Conservation (phyloP, 2,888 invertebrate species). For the Campoplex nolae region DNA sequence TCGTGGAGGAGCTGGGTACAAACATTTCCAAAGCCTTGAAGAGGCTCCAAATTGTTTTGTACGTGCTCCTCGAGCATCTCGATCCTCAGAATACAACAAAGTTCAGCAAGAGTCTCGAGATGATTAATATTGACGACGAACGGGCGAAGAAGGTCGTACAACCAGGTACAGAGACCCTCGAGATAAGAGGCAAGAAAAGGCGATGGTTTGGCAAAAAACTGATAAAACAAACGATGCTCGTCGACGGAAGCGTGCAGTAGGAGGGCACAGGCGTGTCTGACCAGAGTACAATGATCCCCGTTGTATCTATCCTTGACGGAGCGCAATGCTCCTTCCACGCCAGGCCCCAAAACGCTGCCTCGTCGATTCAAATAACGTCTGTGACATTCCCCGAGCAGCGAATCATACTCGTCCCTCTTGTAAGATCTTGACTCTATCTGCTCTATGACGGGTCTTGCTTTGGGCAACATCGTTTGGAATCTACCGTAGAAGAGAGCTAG, state of each 20-base stretch:
- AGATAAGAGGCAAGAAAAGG: constrained; percentile 91
- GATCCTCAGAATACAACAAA: constrained; percentile 95
- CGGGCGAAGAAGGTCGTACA: constrained; percentile 97
- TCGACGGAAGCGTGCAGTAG: constrained; percentile 97
- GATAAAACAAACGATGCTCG: constrained; percentile 95
- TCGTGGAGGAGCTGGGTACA: constrained; percentile 95
- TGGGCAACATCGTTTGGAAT: constrained; percentile 96
- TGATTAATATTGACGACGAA: constrained; percentile 98
- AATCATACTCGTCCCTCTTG: constrained; percentile 91
- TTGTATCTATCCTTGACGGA: constrained; percentile 86
- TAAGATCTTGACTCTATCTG: constrained; percentile 92
- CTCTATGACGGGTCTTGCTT: constrained; percentile 92
- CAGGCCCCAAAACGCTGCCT: constrained; percentile 86
- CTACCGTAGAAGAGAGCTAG: constrained; percentile 97
- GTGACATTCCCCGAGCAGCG: constrained; percentile 92
- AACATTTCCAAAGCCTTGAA: constrained; percentile 91
- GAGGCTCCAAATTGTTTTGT: constrained; percentile 90
- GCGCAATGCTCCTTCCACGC: constrained; percentile 84
- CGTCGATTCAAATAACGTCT: constrained; percentile 93
- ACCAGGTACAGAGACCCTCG: constrained; percentile 92
- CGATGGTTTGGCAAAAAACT: constrained; percentile 93
- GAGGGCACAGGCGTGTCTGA: constrained; percentile 95
- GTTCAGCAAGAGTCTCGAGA: constrained; percentile 97
- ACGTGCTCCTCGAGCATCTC: constrained; percentile 97
- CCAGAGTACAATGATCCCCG: constrained; percentile 93